Percentiles rank a stretch among this genome's conserved stretches.
Evolutionary conservation across 1,140 invertebrate species (phyloP).

Genomic region (Drosophila asahinai): DNA sequence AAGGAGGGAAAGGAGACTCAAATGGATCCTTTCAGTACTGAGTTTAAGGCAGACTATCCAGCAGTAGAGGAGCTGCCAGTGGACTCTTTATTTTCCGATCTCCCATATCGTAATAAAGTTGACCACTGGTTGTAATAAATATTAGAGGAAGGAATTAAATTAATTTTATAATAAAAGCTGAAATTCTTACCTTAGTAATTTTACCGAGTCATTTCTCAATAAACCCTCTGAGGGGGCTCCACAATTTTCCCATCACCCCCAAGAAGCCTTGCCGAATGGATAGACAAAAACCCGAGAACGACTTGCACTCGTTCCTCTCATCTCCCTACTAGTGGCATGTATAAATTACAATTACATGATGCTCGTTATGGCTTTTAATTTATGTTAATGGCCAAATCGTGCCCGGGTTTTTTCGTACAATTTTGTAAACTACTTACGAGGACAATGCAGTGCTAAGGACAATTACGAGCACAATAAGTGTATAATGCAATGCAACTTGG

Average conservation of each 20-base stretch:
- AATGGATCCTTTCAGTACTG: accelerated
- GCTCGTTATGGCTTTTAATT: conserved; percentile 81
- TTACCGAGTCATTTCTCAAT: neutral
- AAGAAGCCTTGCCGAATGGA: conserved; percentile 10
- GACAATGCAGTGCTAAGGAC: conserved; percentile 30
- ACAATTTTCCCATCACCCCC: neutral
- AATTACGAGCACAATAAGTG: conserved; percentile 28
- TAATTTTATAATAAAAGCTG: neutral
- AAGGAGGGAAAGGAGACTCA: neutral
- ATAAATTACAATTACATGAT: conserved; percentile 81
- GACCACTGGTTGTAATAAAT: no score
- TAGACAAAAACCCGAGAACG: conserved; percentile 27
- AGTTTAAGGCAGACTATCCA: no score
- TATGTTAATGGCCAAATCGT: conserved; percentile 80
- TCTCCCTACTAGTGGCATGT: conserved; percentile 35
- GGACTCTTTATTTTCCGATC: neutral
- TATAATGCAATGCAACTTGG: conserved; percentile 54
- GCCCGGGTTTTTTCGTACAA: conserved; percentile 39
- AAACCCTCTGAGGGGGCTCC: neutral
- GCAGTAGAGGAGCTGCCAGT: no score
- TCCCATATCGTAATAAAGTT: no score
- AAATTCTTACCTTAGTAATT: neutral
- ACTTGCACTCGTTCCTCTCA: conserved; percentile 9
- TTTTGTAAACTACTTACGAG: conserved; percentile 17
- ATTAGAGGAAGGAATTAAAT: neutral